Evolutionary conservation across 2,797 vertebrate genomes (phyloP).

Genomic region (Danio kyathit): DNA sequence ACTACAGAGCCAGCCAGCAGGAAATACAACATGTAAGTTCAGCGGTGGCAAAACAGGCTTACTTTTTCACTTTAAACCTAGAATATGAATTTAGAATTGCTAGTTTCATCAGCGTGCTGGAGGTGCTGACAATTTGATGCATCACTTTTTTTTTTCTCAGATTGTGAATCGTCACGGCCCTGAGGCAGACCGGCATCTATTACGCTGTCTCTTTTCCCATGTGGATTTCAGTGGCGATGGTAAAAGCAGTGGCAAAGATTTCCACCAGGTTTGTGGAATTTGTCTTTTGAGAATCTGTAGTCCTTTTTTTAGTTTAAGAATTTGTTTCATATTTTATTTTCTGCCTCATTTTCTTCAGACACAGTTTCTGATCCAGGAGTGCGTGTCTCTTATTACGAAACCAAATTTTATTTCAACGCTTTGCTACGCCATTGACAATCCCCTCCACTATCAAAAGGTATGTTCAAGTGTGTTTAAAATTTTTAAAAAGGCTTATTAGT

Average conservation of each 20-base stretch:
- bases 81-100: no score
- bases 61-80: not conserved
- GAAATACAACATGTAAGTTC: slow-evolving; percentile 99
- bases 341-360: slow-evolving; percentile 80
- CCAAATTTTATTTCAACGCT: slow-evolving; percentile 99
- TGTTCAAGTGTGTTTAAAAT: slow-evolving; percentile 38
- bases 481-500: no score
- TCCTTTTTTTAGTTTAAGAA: not conserved
- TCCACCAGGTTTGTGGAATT: slow-evolving; percentile 90
- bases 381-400: slow-evolving; percentile 97
- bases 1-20: slow-evolving; percentile 99
- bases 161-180: slow-evolving; percentile 99
- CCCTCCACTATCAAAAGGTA: slow-evolving; percentile 99
- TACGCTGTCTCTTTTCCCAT: slow-evolving; percentile 99
- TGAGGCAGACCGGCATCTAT: slow-evolving; percentile 99
- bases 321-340: not conserved
- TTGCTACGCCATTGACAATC: slow-evolving; percentile 99
- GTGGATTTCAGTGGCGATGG: slow-evolving; percentile 99
- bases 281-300: not conserved
- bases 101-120: not conserved
- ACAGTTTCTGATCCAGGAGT: slow-evolving; percentile 99
- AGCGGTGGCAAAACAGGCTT: not conserved
- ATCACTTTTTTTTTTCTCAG: slow-evolving; percentile 68
- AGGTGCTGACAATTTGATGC: not conserved
- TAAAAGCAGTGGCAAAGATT: slow-evolving; percentile 99